Evolutionary conservation across 2,888 invertebrate genomes (phyloP).

Genomic region (Xestia sexstrigata): DNA sequence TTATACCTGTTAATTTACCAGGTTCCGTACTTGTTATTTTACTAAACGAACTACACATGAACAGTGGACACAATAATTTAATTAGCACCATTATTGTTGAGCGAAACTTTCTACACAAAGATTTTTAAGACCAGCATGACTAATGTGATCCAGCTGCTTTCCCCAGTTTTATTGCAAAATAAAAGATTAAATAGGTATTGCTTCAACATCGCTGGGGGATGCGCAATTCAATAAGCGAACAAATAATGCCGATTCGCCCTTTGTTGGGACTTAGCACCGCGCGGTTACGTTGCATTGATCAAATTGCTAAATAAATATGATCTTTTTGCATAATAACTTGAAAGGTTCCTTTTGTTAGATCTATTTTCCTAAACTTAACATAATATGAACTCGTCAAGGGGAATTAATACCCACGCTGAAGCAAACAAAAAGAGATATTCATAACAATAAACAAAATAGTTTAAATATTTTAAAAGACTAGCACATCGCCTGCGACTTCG

Average conservation of each 20-base stretch:
- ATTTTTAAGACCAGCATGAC: conserved; percentile 71
- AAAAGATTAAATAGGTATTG: conserved; percentile 80
- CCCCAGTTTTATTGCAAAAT: conserved; percentile 83
- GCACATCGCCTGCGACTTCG: no score
- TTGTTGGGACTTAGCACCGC: not conserved
- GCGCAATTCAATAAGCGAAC: conserved; percentile 76
- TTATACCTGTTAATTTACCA: no score
- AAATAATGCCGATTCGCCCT: conserved; percentile 37
- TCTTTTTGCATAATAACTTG: not conserved
- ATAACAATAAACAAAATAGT: not conserved
- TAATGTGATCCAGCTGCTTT: conserved; percentile 85
- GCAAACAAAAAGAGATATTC: not conserved
- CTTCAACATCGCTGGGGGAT: conserved; percentile 65
- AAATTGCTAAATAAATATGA: conserved; percentile 3
- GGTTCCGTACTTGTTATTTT: conserved; percentile 40
- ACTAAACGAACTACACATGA: conserved; percentile 26
- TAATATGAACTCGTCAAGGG: not conserved
- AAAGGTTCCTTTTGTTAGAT: not conserved
- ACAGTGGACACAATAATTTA: conserved; percentile 47
- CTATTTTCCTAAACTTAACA: not conserved
- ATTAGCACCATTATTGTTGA: conserved; percentile 38
- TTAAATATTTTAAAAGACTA: not conserved
- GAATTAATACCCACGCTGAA: not conserved
- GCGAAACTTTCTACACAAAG: conserved; percentile 35
- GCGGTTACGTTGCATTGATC: not conserved